A percentile compares a stretch with the other conserved stretches of the same genome.
These are phyloP conservation scores for Thamnaconus septentrionalis DNA, from an alignment of 2,113 vertebrate genomes.

Conservation along the genomic window DNA sequence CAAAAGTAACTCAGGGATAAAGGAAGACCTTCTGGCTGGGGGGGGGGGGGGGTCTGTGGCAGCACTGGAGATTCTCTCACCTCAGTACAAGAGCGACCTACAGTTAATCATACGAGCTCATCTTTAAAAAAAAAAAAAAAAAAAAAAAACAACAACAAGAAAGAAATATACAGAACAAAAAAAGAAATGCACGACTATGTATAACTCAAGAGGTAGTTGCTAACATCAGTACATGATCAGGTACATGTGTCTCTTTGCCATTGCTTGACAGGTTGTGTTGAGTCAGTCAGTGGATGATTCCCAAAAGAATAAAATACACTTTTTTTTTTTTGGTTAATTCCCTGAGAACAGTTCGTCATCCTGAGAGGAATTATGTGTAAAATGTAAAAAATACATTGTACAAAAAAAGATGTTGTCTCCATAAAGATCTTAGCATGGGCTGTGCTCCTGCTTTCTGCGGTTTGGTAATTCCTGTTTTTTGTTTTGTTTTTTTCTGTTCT, in stretches of 20 bases:
- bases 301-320: slow-evolving; percentile 85
- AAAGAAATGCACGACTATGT: slow-evolving; percentile 78
- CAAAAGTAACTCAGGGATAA: slow-evolving; percentile 63
- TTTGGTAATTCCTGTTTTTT: slow-evolving; percentile 71
- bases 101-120: slow-evolving; percentile 76
- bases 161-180: slow-evolving; percentile 58
- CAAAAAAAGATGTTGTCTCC: slow-evolving; percentile 60
- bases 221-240: slow-evolving; percentile 86
- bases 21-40: slow-evolving; percentile 49
- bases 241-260: slow-evolving; percentile 78
- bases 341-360: slow-evolving; percentile 99
- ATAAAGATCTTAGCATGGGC: slow-evolving; percentile 54
- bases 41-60: slow-evolving; percentile 62
- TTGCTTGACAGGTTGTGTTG: slow-evolving; percentile 64
- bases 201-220: slow-evolving; percentile 96
- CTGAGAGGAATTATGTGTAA: slow-evolving; percentile 89
- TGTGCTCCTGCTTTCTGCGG: slow-evolving; percentile 56
- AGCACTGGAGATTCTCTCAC: slow-evolving; percentile 72
- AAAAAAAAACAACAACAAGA: slow-evolving; percentile 16
- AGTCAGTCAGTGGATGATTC: slow-evolving; percentile 73
- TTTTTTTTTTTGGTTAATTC: slow-evolving; percentile 90
- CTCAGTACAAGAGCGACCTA: slow-evolving; percentile 74
- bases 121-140: slow-evolving; percentile 10
- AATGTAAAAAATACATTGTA: slow-evolving; percentile 71
- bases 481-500: no score